A percentile compares a stretch with the other conserved stretches of the same genome.
Conservation (phyloP, 1,140 invertebrate genomes). For the Macrosteles quadrilineatus region DNA sequence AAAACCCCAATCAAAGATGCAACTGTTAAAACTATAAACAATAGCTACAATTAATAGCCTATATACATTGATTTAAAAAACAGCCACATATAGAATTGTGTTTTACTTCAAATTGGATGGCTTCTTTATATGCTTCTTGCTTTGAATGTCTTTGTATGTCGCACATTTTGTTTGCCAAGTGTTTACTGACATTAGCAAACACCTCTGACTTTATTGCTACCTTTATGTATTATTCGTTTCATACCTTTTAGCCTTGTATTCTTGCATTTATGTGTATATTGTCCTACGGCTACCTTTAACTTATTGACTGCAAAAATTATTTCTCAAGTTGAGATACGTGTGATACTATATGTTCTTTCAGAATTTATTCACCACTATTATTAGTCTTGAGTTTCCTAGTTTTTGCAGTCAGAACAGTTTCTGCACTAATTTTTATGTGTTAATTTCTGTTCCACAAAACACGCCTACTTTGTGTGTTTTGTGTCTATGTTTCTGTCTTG, state of each 20-base stretch:
- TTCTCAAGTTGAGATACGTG: too few relatives aligned
- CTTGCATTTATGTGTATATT: not conserved
- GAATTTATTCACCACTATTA: too few relatives aligned
- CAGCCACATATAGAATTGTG: constrained; percentile 1
- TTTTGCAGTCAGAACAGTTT: constrained; percentile 22
- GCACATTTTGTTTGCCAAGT: constrained; percentile 5
- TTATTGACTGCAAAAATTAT: constrained; percentile 15
- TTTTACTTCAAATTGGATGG: not conserved
- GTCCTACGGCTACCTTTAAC: not conserved
- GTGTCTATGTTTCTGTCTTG: constrained; percentile 1
- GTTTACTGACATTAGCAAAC: not conserved
- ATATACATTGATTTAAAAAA: too few relatives aligned
- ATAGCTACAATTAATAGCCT: too few relatives aligned
- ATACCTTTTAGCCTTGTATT: not conserved
- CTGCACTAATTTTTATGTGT: constrained; percentile 21
- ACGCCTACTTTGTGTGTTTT: constrained; percentile 15
- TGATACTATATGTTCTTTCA: too few relatives aligned
- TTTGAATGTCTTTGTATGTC: constrained; percentile 5
- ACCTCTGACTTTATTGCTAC: not conserved
- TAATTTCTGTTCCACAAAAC: constrained; percentile 22
- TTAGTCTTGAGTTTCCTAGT: constrained; percentile 14
- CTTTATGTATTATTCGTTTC: not conserved
- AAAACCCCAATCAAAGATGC: too few relatives aligned
- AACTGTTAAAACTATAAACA: too few relatives aligned
- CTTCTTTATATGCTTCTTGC: not conserved